phyloP scores from a whole-genome alignment of 2,888 invertebrate species.

The Geotrupes spiniger region DNA sequence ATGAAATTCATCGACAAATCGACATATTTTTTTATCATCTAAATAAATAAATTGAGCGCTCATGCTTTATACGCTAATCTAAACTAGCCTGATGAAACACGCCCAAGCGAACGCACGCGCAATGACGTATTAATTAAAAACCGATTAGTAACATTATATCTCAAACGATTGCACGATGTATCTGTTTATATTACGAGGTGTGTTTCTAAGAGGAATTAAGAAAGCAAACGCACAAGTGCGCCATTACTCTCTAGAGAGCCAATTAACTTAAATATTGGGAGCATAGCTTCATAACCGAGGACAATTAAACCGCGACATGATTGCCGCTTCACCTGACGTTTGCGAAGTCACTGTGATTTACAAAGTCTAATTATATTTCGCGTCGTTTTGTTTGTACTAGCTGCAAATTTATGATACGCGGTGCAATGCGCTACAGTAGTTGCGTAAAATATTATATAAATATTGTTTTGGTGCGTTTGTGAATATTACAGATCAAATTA shows the following conservation, averaged over 20 bases:
- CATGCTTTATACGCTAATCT: too few species aligned
- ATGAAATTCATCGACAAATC: too few species aligned
- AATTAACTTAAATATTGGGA: conserved; percentile 7
- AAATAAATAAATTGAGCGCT: too few species aligned
- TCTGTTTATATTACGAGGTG: background rate
- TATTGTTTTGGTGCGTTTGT: too few species aligned
- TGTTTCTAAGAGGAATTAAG: background rate
- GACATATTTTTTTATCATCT: too few species aligned
- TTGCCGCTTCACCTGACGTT: background rate
- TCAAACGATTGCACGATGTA: conserved; percentile 1
- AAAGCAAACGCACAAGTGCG: background rate
- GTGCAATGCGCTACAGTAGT: too few species aligned
- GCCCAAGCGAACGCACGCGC: too few species aligned
- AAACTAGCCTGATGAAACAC: too few species aligned
- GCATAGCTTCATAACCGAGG: conserved; percentile 4
- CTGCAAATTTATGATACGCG: background rate
- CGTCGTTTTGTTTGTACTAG: background rate
- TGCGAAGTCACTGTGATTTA: conserved; percentile 1
- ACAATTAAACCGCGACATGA: conserved; percentile 1
- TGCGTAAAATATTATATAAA: too few species aligned
- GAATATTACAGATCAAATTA: too few species aligned
- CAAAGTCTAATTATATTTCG: background rate
- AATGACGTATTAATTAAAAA: too few species aligned
- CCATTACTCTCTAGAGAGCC: conserved; percentile 1
- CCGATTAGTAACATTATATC: conserved; percentile 3